phyloP scores from a whole-genome alignment of 2,113 vertebrate species.

The Xiphophorus maculatus region DNA sequence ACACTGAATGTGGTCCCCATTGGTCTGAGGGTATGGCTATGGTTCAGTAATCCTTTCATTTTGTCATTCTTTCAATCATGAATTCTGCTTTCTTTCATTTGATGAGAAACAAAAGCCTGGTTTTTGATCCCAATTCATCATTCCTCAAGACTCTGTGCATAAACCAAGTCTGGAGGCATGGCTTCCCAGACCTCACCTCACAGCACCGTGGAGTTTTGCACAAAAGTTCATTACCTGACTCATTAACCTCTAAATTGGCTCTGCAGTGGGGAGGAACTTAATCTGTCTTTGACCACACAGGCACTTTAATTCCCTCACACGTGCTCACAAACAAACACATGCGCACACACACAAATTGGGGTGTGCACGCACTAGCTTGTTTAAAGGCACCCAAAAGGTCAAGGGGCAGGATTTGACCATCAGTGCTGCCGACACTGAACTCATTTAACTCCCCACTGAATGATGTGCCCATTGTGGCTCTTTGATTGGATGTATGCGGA shows the following conservation, averaged over 20 bases:
- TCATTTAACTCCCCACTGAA: conserved; percentile 67
- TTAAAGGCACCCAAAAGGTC: conserved; percentile 61
- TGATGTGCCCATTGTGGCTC: conserved; percentile 54
- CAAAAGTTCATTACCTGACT: conserved; percentile 73
- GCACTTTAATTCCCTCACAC: conserved; percentile 62
- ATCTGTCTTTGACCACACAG: conserved; percentile 69
- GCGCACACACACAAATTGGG: conserved; percentile 29
- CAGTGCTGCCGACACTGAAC: conserved; percentile 69
- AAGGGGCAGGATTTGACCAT: conserved; percentile 69
- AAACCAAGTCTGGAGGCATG: conserved; percentile 4
- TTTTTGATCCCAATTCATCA: conserved; percentile 26
- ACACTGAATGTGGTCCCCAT: conserved; percentile 7
- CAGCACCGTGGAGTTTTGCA: conserved; percentile 18
- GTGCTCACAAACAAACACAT: conserved; percentile 44
- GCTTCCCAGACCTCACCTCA: conserved; percentile 35
- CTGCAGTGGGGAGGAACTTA: conserved; percentile 52
- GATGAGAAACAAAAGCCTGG: conserved; percentile 21
- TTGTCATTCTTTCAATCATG: conserved; percentile 29
- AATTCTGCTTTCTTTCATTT: conserved; percentile 23
- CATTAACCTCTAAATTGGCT: conserved; percentile 78
- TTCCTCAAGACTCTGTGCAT: background rate
- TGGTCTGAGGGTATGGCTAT: conserved; percentile 16
- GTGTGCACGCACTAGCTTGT: conserved; percentile 34
- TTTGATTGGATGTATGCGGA: conserved; percentile 23
- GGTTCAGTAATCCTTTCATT: conserved; percentile 23